Base-by-base conservation (phyloP, 2,113 vertebrate species). In the Pipra filicauda region DNA sequence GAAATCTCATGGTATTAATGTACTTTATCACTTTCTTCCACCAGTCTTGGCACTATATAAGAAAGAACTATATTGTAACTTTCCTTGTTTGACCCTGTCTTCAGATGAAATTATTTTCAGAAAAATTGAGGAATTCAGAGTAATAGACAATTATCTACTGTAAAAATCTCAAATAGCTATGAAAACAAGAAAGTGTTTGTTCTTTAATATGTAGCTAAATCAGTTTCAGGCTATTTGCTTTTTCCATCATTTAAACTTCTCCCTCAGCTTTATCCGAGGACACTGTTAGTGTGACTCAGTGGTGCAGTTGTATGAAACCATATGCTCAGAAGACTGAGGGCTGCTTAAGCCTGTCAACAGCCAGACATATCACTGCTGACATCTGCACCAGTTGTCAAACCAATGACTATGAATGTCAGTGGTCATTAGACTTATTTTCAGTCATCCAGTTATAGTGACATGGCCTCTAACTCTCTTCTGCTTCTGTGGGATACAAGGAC, bases 311-410 rank as follows among this genome's bases (percentile, higher is more conserved):
- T 48, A 79, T 39, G 33, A 80, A 96, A 95, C 71, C 92, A 90
- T 94, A 95, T 95, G 92, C 92, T 96, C n/a, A 48, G 62, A 89
- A 86, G 83, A 83, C 73, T n/a, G 8, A 83, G 57, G 39, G 48
- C 74, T 95, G 74, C 81, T 92, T 52, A 49, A 82, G 78, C 84
- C 73, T 93, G 86, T 95, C 94, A 95, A n/a, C 70, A 93, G 86
- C n/a, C 76, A 92, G 75, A 91, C 80, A 74, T 48, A 84, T 92
- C 95, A 89, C 52, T 81, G 79, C 92, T 84, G 93, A 93, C 88
- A 96, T 94, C 91, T 92, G 88, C 76, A 91, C 75, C 79, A 74
- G 22, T 44, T 96, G 95, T 94, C 95, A 96, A 81, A 91, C 21
- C 7, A 0, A 72, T 77, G 79, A 86, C 79, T 94, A 81, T 74